These are phyloP conservation scores for Myopa tessellatipennis DNA, from an alignment of 2,888 invertebrate species.

Conservation along the genomic window DNA sequence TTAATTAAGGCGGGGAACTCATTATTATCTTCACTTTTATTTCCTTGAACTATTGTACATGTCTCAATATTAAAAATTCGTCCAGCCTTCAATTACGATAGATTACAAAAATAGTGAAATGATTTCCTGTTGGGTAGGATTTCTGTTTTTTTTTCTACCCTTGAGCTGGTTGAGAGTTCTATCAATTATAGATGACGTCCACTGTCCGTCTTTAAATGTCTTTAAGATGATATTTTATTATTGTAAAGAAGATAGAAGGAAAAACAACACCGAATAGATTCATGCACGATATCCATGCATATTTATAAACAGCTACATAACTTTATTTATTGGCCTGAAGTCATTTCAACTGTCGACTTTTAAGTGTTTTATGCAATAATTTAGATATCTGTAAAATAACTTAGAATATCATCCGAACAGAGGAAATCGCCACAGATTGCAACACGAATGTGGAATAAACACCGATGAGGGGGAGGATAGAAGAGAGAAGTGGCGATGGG, in stretches of 20 bases:
- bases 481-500: neutral
- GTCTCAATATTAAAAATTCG: no score
- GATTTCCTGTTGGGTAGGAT: neutral
- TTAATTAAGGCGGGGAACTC: no score
- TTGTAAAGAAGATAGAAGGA: neutral
- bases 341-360: neutral
- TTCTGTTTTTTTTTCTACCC: neutral
- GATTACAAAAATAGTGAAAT: no score
- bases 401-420: neutral
- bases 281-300: conserved; percentile 9
- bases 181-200: neutral
- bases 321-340: conserved; percentile 21
- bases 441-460: neutral
- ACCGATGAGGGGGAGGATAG: neutral
- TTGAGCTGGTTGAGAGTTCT: neutral
- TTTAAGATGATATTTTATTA: conserved; percentile 4
- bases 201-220: neutral
- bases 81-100: no score
- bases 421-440: neutral
- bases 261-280: neutral
- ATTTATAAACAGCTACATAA: conserved; percentile 24
- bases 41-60: no score
- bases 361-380: neutral
- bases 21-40: no score
- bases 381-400: neutral